Base-by-base conservation (phyloP, 2,888 invertebrate genomes). In the Syrphus vitripennis region DNA sequence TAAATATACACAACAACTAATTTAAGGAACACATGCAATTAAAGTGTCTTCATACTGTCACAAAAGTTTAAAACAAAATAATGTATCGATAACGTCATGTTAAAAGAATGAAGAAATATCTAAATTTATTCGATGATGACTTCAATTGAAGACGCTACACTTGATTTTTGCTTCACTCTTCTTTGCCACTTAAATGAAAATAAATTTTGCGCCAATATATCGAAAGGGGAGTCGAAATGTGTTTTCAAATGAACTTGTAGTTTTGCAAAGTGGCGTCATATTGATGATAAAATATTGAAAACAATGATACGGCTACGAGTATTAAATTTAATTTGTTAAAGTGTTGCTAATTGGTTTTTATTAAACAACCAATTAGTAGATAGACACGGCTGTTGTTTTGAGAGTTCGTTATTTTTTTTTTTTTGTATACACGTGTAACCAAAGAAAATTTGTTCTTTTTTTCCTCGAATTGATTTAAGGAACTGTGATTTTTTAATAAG, bases 101-200 rank as follows among this genome's bases (percentile, higher is more conserved):
- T 1, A 3, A 50, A 26, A 50, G 24, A 50, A 50, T 50, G 24
- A 26, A 50, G 24, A 26, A 50, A 24, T 26, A 50, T 50, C 50
- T 50, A 50, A 50, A 50, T 50, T 50, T 50, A 50, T 50, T 50
- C 50, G 50, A 50, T 50, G 50, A 50, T 50, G 50, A 50, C 50
- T 26, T 50, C 50, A 26, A 50, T 50, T 45, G 5, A 19, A 45
- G 7, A 24, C 24, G 48, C 31, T 1, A 34, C 9, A 24, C 4
- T 48, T 3, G 5, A 12, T 48, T 21, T 0, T 21, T 10, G 45
- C 48, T 45, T 29, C 29, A 5, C 16, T 2, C 14, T 16, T 50
- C 50, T 26, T 50, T 26, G 50, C 26, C 50, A 24, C 14, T 50
- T 50, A 14, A 26, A 50, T 50, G 12, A 50, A 50, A 50, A 24